Evolutionary conservation across 2,888 invertebrate species (phyloP).

Genomic region (Hedya salicella): DNA sequence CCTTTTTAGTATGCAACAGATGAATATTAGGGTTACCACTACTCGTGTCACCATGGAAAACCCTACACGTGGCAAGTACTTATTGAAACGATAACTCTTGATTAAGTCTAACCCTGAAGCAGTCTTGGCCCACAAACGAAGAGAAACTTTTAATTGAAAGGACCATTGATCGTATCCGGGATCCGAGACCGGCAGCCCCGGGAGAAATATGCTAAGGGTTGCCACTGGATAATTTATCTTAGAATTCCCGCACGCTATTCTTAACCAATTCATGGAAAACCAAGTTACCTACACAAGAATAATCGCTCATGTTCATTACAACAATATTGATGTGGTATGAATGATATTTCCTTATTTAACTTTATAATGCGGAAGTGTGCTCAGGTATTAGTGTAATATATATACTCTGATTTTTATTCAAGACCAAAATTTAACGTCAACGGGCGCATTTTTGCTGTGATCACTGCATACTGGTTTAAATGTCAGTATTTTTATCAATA

Average conservation of each 20-base stretch:
- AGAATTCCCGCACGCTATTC: background rate
- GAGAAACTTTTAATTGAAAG: constrained; percentile 77
- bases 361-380: too few species aligned
- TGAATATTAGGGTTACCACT: constrained; percentile 2
- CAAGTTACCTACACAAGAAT: too few species aligned
- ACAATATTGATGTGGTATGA: too few species aligned
- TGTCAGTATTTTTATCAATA: too few species aligned
- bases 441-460: too few species aligned
- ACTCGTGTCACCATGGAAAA: background rate
- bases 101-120: constrained; percentile 54
- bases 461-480: too few species aligned
- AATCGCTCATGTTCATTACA: too few species aligned
- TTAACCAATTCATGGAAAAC: background rate
- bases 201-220: constrained; percentile 11
- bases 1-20: background rate
- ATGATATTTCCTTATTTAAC: too few species aligned
- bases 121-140: constrained; percentile 53
- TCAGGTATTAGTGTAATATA: too few species aligned
- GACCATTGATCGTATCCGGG: constrained; percentile 66
- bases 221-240: constrained; percentile 10
- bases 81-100: constrained; percentile 1
- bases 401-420: too few species aligned
- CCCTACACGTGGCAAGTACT: background rate
- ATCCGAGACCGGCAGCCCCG: constrained; percentile 38
- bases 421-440: too few species aligned